These are phyloP conservation scores for Amazona guildingii DNA, from an alignment of 2,113 vertebrate genomes.

Conservation along the genomic window DNA sequence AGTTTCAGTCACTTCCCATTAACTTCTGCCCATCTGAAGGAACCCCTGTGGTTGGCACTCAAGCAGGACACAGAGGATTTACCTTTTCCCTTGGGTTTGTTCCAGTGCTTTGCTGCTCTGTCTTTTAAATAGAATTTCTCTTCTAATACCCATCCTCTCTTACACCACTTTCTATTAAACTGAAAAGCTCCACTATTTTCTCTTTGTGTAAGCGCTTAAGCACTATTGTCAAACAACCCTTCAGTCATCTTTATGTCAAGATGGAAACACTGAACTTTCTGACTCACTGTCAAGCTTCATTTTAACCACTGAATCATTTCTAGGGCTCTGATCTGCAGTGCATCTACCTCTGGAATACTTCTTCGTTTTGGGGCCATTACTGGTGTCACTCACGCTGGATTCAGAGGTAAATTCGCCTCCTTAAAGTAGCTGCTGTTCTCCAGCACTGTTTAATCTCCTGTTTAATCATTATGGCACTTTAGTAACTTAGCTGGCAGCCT, in stretches of 20 bases:
- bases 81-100: not conserved
- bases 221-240: not conserved
- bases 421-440: not conserved
- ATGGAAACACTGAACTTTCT: not conserved
- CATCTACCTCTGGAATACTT: not conserved
- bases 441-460: not conserved
- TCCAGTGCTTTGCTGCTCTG: not conserved
- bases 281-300: not conserved
- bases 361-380: not conserved
- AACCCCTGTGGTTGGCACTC: not conserved
- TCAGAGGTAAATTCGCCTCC: not conserved
- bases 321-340: not conserved
- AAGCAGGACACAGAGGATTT: not conserved
- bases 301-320: not conserved
- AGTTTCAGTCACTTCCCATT: not conserved
- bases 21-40: not conserved
- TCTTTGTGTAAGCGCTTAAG: not conserved
- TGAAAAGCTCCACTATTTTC: not conserved
- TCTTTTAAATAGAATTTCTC: not conserved
- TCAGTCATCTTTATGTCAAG: not conserved
- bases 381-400: not conserved
- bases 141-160: not conserved
- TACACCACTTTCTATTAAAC: not conserved
- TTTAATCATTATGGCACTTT: constrained; percentile 22
- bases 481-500: not conserved